phyloP scores from a whole-genome alignment of 1,140 invertebrate genomes.

The Pseudomyrmex cubaensis region DNA sequence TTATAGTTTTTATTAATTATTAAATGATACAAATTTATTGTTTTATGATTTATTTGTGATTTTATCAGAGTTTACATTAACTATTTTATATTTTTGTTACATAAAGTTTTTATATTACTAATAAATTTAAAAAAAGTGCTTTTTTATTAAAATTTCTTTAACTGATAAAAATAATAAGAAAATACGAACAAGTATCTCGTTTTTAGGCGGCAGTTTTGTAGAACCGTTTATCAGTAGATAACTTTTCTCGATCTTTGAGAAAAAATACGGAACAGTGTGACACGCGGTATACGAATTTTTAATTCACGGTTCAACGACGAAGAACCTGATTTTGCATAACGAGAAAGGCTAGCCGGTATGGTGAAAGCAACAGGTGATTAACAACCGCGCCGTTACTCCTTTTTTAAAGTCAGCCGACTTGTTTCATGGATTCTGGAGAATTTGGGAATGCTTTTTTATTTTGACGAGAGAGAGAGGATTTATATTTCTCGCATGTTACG shows the following conservation, averaged over 20 bases:
- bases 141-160: neutral
- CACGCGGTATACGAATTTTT: constrained; percentile 20
- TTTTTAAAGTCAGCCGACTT: constrained; percentile 28
- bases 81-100: neutral
- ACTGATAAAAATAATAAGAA: neutral
- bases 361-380: constrained; percentile 60
- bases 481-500: constrained; percentile 17
- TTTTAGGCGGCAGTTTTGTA: neutral
- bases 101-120: neutral
- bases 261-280: neutral
- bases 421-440: constrained; percentile 1
- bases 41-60: neutral
- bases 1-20: neutral
- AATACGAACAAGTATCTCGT: neutral
- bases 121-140: neutral
- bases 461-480: neutral
- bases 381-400: neutral
- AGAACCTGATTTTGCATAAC: constrained; percentile 58
- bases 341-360: constrained; percentile 17
- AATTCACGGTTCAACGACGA: constrained; percentile 50
- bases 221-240: neutral
- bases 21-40: neutral
- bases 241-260: neutral
- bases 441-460: constrained; percentile 14
- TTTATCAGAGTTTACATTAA: neutral